Conservation (phyloP, 2,113 vertebrate species). For the Cololabis saira region DNA sequence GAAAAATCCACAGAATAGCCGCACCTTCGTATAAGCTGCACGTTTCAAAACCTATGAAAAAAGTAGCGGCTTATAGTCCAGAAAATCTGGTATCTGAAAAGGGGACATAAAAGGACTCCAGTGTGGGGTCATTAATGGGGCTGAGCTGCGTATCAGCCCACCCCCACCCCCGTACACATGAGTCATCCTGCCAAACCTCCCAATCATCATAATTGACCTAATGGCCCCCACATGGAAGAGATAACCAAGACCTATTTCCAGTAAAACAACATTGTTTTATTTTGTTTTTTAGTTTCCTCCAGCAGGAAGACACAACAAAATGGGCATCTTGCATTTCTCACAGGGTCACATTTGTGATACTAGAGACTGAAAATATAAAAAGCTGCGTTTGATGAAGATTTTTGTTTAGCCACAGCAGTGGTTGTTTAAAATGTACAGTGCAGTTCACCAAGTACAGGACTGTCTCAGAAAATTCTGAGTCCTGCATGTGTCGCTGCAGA, state of each 20-base stretch:
- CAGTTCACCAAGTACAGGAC: slow-evolving; percentile 10
- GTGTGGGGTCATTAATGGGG: background rate
- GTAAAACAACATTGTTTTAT: slow-evolving; percentile 73
- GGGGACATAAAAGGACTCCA: background rate
- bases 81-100: no score
- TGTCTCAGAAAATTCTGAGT: no score
- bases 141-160: slow-evolving; percentile 25
- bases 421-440: slow-evolving; percentile 50
- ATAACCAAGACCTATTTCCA: slow-evolving; percentile 80
- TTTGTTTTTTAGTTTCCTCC: slow-evolving; percentile 57
- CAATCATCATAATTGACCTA: slow-evolving; percentile 83
- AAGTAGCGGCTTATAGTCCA: no score
- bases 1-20: no score
- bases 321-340: slow-evolving; percentile 18
- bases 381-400: background rate
- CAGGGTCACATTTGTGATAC: background rate
- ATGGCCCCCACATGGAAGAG: slow-evolving; percentile 85
- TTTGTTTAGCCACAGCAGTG: background rate
- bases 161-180: slow-evolving; percentile 49
- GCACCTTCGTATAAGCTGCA: no score
- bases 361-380: background rate
- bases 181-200: slow-evolving; percentile 64
- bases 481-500: slow-evolving; percentile 24
- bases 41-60: no score
- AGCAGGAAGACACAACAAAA: slow-evolving; percentile 69